These are phyloP conservation scores for Hetaerina titia DNA, from an alignment of 2,888 invertebrate genomes.

Conservation along the genomic window DNA sequence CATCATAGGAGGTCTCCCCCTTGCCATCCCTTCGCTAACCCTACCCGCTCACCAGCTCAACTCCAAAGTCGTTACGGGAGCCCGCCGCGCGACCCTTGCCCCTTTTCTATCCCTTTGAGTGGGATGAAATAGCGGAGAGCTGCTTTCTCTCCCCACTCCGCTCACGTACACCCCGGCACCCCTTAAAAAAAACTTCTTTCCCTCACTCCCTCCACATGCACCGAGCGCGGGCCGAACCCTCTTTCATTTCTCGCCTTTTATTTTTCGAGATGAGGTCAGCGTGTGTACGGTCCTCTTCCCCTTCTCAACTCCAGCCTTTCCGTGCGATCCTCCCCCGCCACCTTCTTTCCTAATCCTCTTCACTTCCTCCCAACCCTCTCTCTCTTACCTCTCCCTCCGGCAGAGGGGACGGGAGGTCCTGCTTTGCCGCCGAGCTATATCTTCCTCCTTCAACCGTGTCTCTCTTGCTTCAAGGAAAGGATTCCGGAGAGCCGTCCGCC, in stretches of 20 bases:
- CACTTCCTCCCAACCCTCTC: neutral
- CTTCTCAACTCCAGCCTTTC: neutral
- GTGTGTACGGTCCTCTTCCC: neutral
- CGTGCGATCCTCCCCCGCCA: neutral
- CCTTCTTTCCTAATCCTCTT: neutral
- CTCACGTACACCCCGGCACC: neutral
- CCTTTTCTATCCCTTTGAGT: neutral
- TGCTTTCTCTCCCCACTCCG: neutral
- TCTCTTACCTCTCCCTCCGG: neutral
- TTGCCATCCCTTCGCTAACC: neutral
- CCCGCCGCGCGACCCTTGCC: neutral
- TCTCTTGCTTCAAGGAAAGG: neutral
- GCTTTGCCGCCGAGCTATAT: neutral
- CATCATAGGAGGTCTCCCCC: neutral
- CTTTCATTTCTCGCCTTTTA: constrained; percentile 18
- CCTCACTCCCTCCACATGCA: neutral
- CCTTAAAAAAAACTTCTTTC: neutral
- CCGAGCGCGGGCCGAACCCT: neutral
- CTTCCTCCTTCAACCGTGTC: neutral
- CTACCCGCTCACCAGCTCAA: neutral
- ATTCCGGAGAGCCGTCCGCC: neutral
- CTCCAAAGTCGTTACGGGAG: neutral
- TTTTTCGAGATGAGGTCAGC: constrained; percentile 61
- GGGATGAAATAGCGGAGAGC: constrained; percentile 29
- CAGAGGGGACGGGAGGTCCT: neutral